phyloP scores from a whole-genome alignment of 2,888 invertebrate species.

The Encarsia formosa region DNA sequence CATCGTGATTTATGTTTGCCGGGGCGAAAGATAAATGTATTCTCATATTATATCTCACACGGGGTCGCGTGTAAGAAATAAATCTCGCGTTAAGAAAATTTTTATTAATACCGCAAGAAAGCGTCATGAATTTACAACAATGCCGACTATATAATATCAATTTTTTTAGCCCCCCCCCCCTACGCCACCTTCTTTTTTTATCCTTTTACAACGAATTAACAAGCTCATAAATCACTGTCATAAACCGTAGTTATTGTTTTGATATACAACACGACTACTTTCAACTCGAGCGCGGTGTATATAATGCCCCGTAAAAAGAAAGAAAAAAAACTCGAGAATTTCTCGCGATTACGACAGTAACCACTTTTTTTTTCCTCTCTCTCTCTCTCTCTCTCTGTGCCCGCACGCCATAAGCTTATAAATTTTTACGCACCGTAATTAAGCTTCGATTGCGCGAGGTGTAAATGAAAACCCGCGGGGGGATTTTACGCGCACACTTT shows the following conservation, averaged over 20 bases:
- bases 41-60: constrained; percentile 16
- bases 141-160: not conserved
- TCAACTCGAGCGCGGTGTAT: not conserved
- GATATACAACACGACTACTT: not conserved
- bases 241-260: constrained; percentile 6
- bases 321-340: too few species aligned
- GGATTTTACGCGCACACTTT: constrained; percentile 16
- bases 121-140: constrained; percentile 13
- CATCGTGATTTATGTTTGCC: constrained; percentile 18
- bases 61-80: constrained; percentile 22
- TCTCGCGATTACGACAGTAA: too few species aligned
- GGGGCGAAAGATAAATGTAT: constrained; percentile 18
- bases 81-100: constrained; percentile 21
- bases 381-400: not conserved
- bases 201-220: constrained; percentile 4
- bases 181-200: not conserved
- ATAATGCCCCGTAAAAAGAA: too few species aligned
- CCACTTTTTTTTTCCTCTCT: not conserved
- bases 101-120: constrained; percentile 21
- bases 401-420: not conserved
- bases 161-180: not conserved
- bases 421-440: constrained; percentile 10
- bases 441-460: not conserved
- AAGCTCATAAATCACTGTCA: constrained; percentile 9
- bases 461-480: not conserved